phyloP scores from a whole-genome alignment of 2,888 invertebrate genomes.

The Tachina lurida region DNA sequence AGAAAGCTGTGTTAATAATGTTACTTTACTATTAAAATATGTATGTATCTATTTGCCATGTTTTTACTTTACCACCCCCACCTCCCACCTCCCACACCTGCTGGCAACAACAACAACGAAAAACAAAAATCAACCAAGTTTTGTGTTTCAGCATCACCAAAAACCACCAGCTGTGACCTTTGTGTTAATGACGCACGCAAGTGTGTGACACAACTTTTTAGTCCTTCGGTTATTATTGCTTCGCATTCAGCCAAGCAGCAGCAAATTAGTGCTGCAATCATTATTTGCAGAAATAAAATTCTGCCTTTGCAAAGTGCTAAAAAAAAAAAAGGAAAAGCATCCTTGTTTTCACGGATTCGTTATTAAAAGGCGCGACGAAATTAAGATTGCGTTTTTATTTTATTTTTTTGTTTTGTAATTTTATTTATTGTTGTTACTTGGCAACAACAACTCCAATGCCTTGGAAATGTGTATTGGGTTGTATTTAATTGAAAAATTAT shows the following conservation, averaged over 20 bases:
- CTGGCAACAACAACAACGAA: neutral
- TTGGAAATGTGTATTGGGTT: conserved; percentile 64
- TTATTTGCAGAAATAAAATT: conserved; percentile 49
- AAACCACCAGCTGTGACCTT: conserved; percentile 73
- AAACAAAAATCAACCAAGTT: neutral
- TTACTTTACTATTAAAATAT: neutral
- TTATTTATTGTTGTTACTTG: conserved; percentile 48
- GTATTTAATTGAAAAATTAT: conserved; percentile 82
- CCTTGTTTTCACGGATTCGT: conserved; percentile 63
- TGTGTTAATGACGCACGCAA: conserved; percentile 80
- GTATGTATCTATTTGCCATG: conserved; percentile 2
- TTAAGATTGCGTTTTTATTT: conserved; percentile 63
- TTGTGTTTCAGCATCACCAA: conserved; percentile 39
- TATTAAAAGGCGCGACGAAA: conserved; percentile 70
- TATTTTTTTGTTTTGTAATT: conserved; percentile 24
- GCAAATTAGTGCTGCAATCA: conserved; percentile 65
- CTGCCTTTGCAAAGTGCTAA: neutral
- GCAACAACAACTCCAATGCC: conserved; percentile 26
- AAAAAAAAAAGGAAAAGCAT: conserved; percentile 21
- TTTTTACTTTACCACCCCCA: neutral
- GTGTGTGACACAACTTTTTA: conserved; percentile 79
- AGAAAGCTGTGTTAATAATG: conserved; percentile 10
- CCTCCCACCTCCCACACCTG: conserved; percentile 49
- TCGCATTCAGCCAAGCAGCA: conserved; percentile 39
- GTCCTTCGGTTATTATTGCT: conserved; percentile 36